Conservation (phyloP, 2,113 vertebrate species). For the Dicrurus megarhynchus region DNA sequence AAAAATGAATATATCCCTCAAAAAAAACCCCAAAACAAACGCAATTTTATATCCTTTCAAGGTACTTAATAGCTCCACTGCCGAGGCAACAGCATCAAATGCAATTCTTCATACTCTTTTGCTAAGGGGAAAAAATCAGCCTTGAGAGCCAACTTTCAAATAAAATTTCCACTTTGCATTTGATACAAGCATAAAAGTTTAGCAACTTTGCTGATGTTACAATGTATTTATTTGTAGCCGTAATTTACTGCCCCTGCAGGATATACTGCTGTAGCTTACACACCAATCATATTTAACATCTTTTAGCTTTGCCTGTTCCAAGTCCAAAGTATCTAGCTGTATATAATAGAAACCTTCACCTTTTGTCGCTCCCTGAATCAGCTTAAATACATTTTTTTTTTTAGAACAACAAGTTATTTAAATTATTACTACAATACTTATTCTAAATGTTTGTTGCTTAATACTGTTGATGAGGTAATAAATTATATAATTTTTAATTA, state of each 20-base stretch:
- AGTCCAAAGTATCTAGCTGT: neutral
- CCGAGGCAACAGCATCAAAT: neutral
- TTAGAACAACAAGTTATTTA: neutral
- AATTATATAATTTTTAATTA: neutral
- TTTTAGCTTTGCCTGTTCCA: neutral
- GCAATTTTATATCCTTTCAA: neutral
- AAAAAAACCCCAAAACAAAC: too few relatives aligned
- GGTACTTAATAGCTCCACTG: neutral
- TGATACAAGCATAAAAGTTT: neutral
- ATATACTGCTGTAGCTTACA: neutral
- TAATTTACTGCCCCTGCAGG: neutral
- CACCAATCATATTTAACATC: neutral
- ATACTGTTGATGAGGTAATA: neutral
- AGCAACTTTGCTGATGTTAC: neutral
- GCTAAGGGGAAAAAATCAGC: neutral
- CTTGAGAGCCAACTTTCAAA: neutral
- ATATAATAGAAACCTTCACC: neutral
- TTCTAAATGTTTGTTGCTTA: neutral
- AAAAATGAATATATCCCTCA: neutral
- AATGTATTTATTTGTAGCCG: neutral
- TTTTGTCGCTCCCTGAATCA: neutral
- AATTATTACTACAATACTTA: neutral
- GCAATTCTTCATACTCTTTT: neutral
- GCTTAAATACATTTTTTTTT: neutral
- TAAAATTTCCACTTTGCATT: neutral